A percentile compares a stretch with the other conserved stretches of the same genome.
Conservation (phyloP, 2,797 vertebrate genomes). For the Enoplosus armatus region DNA sequence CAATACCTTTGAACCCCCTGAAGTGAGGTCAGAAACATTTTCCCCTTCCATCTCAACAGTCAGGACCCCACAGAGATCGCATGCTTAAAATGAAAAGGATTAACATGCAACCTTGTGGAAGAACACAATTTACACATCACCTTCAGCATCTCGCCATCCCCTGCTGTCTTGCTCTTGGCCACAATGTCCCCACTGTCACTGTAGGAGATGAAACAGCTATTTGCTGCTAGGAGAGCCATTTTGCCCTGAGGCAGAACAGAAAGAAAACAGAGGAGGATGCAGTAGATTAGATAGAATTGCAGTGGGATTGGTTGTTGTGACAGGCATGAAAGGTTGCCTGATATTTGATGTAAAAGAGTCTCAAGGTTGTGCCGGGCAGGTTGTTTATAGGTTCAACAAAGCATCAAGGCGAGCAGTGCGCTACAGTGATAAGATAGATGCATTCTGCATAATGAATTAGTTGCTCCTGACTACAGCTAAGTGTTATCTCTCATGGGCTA, state of each 20-base stretch:
- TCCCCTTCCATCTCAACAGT: constrained; percentile 18
- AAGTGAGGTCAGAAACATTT: constrained; percentile 50
- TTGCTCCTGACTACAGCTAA: constrained; percentile 39
- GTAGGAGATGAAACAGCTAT: constrained; percentile 96
- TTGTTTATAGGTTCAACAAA: constrained; percentile 64
- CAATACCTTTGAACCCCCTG: constrained; percentile 42
- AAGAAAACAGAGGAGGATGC: constrained; percentile 49
- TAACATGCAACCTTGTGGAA: constrained; percentile 56
- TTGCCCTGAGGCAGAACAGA: constrained; percentile 87
- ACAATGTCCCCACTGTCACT: constrained; percentile 95
- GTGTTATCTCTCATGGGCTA: constrained; percentile 36
- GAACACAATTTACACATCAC: constrained; percentile 81
- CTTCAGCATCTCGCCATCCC: constrained; percentile 96
- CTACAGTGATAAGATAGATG: constrained; percentile 50
- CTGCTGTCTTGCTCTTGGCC: constrained; percentile 93
- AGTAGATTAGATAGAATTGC: constrained; percentile 55
- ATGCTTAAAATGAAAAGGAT: constrained; percentile 49
- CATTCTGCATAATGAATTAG: constrained; percentile 57
- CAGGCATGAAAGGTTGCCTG: constrained; percentile 51
- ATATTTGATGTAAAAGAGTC: constrained; percentile 62
- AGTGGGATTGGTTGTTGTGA: constrained; percentile 54
- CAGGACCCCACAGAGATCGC: constrained; percentile 46
- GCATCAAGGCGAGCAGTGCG: constrained; percentile 45
- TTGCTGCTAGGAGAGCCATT: constrained; percentile 94
- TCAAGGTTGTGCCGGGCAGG: constrained; percentile 59